Conservation (phyloP, 2,888 invertebrate genomes). For the Apotomis betuletana region DNA sequence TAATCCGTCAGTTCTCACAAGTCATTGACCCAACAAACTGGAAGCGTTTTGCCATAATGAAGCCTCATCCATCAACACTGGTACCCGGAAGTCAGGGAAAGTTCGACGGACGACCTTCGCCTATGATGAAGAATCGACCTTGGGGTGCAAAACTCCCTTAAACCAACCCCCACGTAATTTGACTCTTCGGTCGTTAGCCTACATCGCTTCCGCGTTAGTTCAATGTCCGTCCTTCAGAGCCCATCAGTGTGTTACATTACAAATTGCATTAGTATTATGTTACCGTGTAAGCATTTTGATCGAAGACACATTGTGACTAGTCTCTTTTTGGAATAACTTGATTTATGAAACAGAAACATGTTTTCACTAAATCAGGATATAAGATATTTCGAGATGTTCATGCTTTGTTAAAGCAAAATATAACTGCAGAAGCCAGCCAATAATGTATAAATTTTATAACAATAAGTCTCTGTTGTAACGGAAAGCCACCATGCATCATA, state of each 20-base stretch:
- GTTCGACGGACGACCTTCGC: constrained; percentile 71
- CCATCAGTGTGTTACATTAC: constrained; percentile 59
- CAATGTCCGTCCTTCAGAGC: constrained; percentile 66
- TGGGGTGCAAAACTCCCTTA: constrained; percentile 51
- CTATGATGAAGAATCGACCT: constrained; percentile 56
- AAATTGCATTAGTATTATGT: constrained; percentile 59
- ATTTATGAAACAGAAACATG: background rate
- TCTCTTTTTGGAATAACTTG: constrained; percentile 3
- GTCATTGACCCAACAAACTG: constrained; percentile 59
- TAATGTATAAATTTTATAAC: constrained; percentile 1
- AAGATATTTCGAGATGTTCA: too few relatives aligned
- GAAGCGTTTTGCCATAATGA: constrained; percentile 49
- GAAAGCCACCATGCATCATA: constrained; percentile 23
- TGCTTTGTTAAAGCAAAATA: too few relatives aligned
- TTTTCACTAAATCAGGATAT: background rate
- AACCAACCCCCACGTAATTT: constrained; percentile 30
- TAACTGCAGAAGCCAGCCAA: background rate
- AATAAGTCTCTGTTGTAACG: constrained; percentile 1
- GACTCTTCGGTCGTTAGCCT: constrained; percentile 47
- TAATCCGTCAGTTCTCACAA: constrained; percentile 42
- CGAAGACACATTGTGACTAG: constrained; percentile 22
- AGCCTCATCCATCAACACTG: constrained; percentile 66
- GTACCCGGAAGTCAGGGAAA: constrained; percentile 64
- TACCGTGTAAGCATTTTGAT: constrained; percentile 48
- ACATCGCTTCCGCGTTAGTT: constrained; percentile 55